Percentiles rank a stretch among this genome's conserved stretches.
Evolutionary conservation across 1,140 invertebrate species (phyloP).

Genomic region (Drosophila nasuta): DNA sequence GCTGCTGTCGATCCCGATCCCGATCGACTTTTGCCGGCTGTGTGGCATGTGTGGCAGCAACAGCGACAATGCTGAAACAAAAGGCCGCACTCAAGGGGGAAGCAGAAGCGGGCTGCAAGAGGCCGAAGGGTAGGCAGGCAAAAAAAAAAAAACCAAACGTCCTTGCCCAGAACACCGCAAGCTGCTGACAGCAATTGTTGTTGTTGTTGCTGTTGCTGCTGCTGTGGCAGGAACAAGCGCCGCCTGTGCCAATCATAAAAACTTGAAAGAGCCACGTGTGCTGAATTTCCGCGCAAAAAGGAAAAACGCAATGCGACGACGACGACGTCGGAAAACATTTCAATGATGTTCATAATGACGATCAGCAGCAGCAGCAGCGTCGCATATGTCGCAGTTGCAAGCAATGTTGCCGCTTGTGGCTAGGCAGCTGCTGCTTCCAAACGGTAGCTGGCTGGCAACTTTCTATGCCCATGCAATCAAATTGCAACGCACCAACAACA

Average conservation of each 20-base stretch:
- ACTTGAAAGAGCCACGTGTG: constrained; percentile 79
- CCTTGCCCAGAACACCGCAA: constrained; percentile 64
- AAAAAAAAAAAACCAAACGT: constrained; percentile 61
- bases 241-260: constrained; percentile 65
- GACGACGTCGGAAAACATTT: constrained; percentile 40
- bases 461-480: constrained; percentile 78
- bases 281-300: constrained; percentile 70
- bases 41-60: constrained; percentile 57
- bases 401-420: constrained; percentile 16
- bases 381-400: constrained; percentile 56
- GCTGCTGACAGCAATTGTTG: constrained; percentile 13
- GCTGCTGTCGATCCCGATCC: constrained; percentile 23
- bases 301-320: constrained; percentile 32
- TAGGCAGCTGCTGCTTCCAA: constrained; percentile 70
- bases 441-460: constrained; percentile 76
- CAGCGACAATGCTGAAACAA: constrained; percentile 46
- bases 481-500: constrained; percentile 66
- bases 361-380: constrained; percentile 12
- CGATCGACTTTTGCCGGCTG: constrained; percentile 57
- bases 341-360: constrained; percentile 23
- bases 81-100: constrained; percentile 52
- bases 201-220: constrained; percentile 1
- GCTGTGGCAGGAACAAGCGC: constrained; percentile 65
- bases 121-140: constrained; percentile 55
- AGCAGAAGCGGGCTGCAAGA: neutral